Conservation (phyloP, 2,888 invertebrate species). For the Mechanitis mazaeus region DNA sequence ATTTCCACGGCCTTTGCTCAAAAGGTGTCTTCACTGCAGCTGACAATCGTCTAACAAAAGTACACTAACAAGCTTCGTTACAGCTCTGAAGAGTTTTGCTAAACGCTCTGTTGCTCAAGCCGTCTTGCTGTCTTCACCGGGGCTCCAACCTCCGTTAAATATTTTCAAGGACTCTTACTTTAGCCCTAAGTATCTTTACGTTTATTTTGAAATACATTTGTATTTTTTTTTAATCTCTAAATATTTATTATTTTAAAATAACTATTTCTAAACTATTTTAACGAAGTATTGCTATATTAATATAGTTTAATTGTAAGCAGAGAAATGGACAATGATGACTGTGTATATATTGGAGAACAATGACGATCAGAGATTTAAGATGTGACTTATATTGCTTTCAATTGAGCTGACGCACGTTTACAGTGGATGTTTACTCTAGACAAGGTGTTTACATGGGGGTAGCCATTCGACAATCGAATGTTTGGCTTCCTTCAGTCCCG, state of each 20-base stretch:
- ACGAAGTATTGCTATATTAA: neutral
- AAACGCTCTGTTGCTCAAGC: slow-evolving; percentile 46
- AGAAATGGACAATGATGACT: too few relatives aligned
- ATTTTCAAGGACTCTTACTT: slow-evolving; percentile 45
- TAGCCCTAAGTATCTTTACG: slow-evolving; percentile 25
- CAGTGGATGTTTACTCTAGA: slow-evolving; percentile 35
- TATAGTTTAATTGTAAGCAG: neutral
- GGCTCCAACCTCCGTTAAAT: slow-evolving; percentile 40
- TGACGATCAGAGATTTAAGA: slow-evolving; percentile 30
- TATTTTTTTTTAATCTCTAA: neutral
- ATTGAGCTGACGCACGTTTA: slow-evolving; percentile 19
- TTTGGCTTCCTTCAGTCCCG: slow-evolving; percentile 52
- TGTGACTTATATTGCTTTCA: slow-evolving; percentile 38
- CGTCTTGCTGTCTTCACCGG: slow-evolving; percentile 32
- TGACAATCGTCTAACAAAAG: slow-evolving; percentile 66
- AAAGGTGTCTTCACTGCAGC: slow-evolving; percentile 54
- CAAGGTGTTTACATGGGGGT: slow-evolving; percentile 41
- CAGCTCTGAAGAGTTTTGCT: slow-evolving; percentile 49
- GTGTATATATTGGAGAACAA: slow-evolving; percentile 19
- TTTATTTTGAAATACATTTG: slow-evolving; percentile 19
- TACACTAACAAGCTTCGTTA: slow-evolving; percentile 72
- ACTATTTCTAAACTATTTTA: neutral
- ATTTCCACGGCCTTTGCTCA: slow-evolving; percentile 51
- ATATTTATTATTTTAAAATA: too few relatives aligned
- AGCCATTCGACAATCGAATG: slow-evolving; percentile 55